Evolutionary conservation across 1,140 invertebrate genomes (phyloP), one percentile per base, ranked within the genome.

Genomic region (Acyrthosiphon pisum): DNA sequence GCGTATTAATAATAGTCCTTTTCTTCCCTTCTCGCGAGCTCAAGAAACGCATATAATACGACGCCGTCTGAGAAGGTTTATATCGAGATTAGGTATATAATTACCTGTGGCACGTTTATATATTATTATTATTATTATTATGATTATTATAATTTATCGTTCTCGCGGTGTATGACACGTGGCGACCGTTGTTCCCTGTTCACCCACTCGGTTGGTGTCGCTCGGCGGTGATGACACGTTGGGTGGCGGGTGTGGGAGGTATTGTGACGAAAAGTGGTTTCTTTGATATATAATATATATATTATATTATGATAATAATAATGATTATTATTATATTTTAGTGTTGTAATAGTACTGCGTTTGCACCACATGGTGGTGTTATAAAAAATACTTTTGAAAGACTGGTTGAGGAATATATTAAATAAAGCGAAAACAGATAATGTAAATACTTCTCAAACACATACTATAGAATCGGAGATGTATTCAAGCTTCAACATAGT

Each of bases 121-220:
- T 60, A 30, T 30, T 53, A 53, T 53, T 53, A 56, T 56, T 68
- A 56, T 56, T 68, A 68, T 68, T n/a, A 68, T 68, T 68, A 68
- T 60, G 8, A 26, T 68, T 68, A 87, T 48, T 7, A 46, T 87
- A 87, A 87, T 87, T 87, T 87, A 87, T 87, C 46, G 30, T 87
- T 87, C 86, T 48, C 44, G 83, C 83, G 26, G 11, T 2, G 22
- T 23, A 84, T 41, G 37, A 84, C 68, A 76, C 68, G n/a, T 35
- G 18, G 20, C 50, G 50, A 53, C 2, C 60, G 60, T 68, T 18
- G 60, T 68, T 68, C 30, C 30, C 60, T 41, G 41, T 4, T 18
- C 60, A 3, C 4, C 60, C 11, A 68, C 30, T 2, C 11, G 60
- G 60, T 68, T 68, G 30, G n/a, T n/a, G n/a, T 18, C 60, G 14